Conservation (phyloP, 2,888 invertebrate species). For the Synergus umbraculus region DNA sequence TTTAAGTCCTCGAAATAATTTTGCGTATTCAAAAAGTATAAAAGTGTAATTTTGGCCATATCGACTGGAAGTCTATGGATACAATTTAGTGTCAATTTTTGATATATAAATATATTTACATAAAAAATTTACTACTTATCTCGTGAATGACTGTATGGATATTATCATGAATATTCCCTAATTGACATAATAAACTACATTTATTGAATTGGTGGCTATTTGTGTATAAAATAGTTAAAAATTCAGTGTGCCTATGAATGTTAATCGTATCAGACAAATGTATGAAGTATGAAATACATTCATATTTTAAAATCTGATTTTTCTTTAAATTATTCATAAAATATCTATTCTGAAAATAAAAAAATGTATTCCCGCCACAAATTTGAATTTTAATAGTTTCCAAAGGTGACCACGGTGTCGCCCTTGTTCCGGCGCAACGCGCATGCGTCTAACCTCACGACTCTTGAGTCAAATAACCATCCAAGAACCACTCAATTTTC, state of each 20-base stretch:
- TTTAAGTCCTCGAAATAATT: background rate
- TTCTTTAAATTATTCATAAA: background rate
- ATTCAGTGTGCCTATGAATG: conserved; percentile 9
- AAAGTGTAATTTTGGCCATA: background rate
- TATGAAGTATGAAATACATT: conserved; percentile 15
- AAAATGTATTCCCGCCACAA: background rate
- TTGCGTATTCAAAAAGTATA: background rate
- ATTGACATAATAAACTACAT: background rate
- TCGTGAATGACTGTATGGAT: background rate
- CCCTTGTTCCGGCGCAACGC: background rate
- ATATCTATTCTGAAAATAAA: background rate
- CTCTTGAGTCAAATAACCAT: background rate
- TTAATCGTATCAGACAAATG: background rate
- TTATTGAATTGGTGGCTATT: background rate
- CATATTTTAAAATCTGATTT: conserved; percentile 9
- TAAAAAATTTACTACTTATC: background rate
- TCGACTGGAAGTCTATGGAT: background rate
- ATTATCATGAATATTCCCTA: background rate
- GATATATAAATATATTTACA: background rate
- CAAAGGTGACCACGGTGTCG: background rate
- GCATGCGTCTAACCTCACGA: background rate
- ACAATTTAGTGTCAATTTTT: background rate
- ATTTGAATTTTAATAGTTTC: background rate
- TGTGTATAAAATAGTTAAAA: background rate
- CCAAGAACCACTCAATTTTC: background rate